Conservation (phyloP, 2,113 vertebrate species). For the Pteropus alecto region DNA sequence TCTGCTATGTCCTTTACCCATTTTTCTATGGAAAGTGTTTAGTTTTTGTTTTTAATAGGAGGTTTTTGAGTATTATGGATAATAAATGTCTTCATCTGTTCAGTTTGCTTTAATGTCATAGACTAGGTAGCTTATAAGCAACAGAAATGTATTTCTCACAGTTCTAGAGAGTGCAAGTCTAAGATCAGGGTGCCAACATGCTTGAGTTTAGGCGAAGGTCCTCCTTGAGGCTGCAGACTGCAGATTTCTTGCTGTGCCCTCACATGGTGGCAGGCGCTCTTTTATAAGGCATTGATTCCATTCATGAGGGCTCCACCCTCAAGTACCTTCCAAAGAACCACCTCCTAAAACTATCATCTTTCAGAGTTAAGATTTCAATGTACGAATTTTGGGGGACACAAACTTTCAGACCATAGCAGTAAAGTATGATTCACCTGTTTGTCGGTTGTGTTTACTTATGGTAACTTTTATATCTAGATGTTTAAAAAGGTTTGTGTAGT, state of each 20-base stretch:
- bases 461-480: not conserved
- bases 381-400: not conserved
- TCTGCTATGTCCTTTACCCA: not conserved
- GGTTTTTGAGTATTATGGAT: not conserved
- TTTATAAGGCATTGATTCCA: not conserved
- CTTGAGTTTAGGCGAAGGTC: not conserved
- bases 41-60: not conserved
- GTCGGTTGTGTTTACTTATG: not conserved
- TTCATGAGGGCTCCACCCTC: not conserved
- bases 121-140: not conserved
- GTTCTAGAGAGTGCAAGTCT: not conserved
- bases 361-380: not conserved
- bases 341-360: not conserved
- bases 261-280: not conserved
- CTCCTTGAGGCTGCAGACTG: not conserved
- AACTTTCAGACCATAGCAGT: not conserved
- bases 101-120: not conserved
- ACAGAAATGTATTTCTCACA: not conserved
- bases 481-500: slow-evolving; percentile 21
- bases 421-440: not conserved
- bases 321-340: not conserved
- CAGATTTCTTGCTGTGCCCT: not conserved
- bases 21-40: not conserved
- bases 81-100: not conserved
- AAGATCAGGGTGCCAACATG: not conserved